Percentiles rank a stretch among this genome's conserved stretches.
Evolutionary conservation across 2,888 invertebrate species (phyloP).

Genomic region (Stenodera caucasica): DNA sequence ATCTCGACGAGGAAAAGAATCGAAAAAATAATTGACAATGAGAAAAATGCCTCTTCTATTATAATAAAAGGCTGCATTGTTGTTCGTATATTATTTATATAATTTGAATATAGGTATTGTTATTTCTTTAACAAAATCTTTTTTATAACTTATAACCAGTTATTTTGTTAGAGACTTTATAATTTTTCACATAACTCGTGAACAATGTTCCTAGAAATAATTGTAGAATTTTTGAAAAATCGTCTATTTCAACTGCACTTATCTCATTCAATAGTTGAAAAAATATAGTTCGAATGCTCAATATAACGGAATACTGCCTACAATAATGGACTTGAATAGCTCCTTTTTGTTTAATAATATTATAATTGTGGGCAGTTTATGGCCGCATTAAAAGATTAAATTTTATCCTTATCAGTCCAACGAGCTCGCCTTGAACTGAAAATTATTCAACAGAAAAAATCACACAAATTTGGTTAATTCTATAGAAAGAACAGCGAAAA

Average conservation of each 20-base stretch:
- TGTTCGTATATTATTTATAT: slow-evolving; percentile 1
- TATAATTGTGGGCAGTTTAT: background rate
- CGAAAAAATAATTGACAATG: background rate
- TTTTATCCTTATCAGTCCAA: background rate
- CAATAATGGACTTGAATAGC: background rate
- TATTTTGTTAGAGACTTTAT: no score
- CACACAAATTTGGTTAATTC: no score
- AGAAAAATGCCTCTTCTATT: background rate
- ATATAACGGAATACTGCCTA: no score
- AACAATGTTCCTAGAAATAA: background rate
- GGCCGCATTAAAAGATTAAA: background rate
- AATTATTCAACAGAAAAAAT: background rate
- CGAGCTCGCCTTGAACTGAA: background rate
- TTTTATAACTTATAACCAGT: background rate
- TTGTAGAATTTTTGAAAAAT: background rate
- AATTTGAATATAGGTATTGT: slow-evolving; percentile 2
- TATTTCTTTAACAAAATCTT: background rate
- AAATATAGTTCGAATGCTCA: no score
- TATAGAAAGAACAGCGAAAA: no score
- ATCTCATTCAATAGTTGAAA: no score
- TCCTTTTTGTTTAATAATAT: background rate
- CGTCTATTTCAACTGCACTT: no score
- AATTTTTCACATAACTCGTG: background rate
- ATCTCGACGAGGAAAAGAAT: background rate
- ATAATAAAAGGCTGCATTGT: background rate